phyloP scores from a whole-genome alignment of 2,113 vertebrate genomes.

The Lepus timidus region DNA sequence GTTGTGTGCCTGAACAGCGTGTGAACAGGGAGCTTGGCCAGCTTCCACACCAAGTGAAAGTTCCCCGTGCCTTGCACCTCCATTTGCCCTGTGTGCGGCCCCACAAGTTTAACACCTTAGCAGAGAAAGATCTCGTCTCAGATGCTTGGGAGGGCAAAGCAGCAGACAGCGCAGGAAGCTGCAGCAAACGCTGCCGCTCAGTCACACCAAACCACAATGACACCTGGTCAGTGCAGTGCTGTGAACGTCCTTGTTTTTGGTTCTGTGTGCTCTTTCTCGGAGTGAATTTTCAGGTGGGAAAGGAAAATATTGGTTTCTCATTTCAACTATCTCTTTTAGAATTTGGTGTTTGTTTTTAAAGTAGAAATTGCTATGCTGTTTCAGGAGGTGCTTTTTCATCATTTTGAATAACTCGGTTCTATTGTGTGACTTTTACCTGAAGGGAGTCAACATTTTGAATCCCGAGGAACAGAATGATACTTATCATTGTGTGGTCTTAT shows the following conservation, averaged over 20 bases:
- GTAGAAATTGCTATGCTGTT: not conserved
- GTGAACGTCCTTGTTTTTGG: not conserved
- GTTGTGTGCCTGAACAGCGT: not conserved
- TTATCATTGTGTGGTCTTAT: not conserved
- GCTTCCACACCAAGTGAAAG: not conserved
- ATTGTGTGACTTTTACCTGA: not conserved
- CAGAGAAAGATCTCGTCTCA: not conserved
- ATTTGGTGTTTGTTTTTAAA: slow-evolving; percentile 41
- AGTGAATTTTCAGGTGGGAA: not conserved
- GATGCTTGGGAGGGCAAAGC: slow-evolving; percentile 32
- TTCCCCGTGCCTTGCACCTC: slow-evolving; percentile 1
- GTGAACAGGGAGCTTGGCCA: not conserved
- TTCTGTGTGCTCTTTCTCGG: slow-evolving; percentile 17
- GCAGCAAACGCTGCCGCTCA: slow-evolving; percentile 16
- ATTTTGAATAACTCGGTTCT: not conserved
- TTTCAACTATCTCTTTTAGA: not conserved
- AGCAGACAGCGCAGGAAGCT: slow-evolving; percentile 50
- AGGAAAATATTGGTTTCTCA: slow-evolving; percentile 20
- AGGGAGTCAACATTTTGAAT: not conserved
- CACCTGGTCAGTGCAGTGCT: slow-evolving; percentile 76
- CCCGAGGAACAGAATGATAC: not conserved
- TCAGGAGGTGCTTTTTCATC: not conserved
- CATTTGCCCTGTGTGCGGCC: slow-evolving; percentile 64
- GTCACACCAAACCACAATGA: not conserved
- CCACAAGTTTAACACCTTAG: slow-evolving; percentile 62